Evolutionary conservation across 2,113 vertebrate genomes (phyloP).

Genomic region (Monopterus albus): DNA sequence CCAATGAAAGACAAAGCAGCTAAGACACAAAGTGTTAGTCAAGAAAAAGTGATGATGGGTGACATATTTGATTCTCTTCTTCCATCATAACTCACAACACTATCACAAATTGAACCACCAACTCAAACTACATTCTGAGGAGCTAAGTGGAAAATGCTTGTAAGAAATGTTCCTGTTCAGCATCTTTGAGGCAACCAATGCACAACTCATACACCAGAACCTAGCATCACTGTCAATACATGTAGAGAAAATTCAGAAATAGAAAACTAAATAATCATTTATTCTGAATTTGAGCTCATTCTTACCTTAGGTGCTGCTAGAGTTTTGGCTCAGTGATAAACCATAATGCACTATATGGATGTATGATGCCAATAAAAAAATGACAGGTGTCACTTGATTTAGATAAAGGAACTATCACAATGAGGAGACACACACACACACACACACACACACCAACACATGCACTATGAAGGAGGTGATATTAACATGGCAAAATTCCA

Average conservation of each 20-base stretch:
- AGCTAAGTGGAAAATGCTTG: slow-evolving; percentile 2
- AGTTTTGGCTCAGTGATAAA: background rate
- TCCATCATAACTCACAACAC: slow-evolving; percentile 11
- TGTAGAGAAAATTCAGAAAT: background rate
- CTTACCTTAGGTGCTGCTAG: background rate
- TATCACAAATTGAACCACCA: slow-evolving; percentile 24
- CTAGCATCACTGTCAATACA: background rate
- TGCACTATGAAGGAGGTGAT: no score
- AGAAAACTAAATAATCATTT: background rate
- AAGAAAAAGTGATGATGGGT: background rate
- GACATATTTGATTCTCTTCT: slow-evolving; percentile 29
- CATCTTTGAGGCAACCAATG: background rate
- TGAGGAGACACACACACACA: background rate
- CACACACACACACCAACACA: no score
- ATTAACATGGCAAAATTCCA: no score
- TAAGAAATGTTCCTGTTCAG: background rate
- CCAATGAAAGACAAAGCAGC: slow-evolving; percentile 28
- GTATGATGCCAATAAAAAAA: background rate
- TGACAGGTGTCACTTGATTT: background rate
- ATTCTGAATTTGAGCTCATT: background rate
- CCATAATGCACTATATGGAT: background rate
- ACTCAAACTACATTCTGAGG: slow-evolving; percentile 14
- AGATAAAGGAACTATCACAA: background rate
- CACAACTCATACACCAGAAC: background rate
- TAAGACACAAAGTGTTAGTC: background rate